A percentile compares a stretch with the other conserved stretches of the same genome.
Conservation (phyloP, 1,140 invertebrate genomes). For the Ips typographus region DNA sequence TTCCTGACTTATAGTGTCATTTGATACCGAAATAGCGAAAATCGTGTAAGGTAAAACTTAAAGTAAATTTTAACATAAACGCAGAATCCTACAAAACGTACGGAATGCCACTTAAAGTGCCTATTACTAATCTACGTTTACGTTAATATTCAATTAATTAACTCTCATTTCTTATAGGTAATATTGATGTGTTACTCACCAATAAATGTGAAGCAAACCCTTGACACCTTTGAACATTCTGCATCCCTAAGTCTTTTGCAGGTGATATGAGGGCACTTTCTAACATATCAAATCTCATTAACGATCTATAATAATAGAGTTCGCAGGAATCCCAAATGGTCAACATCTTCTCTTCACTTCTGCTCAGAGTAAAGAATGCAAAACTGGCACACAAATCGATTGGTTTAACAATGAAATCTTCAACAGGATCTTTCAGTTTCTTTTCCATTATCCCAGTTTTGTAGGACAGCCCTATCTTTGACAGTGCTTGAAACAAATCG, state of each 20-base stretch:
- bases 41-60: too few species aligned
- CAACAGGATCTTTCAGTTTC: constrained; percentile 49
- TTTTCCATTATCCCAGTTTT: constrained; percentile 66
- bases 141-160: too few species aligned
- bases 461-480: constrained; percentile 73
- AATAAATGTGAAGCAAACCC: constrained; percentile 68
- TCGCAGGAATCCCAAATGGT: constrained; percentile 73
- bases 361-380: constrained; percentile 51
- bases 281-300: constrained; percentile 69
- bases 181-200: constrained; percentile 48
- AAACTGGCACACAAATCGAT: constrained; percentile 61
- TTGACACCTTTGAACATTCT: constrained; percentile 79
- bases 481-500: constrained; percentile 79
- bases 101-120: too few species aligned
- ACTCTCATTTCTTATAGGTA: too few species aligned
- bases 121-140: too few species aligned
- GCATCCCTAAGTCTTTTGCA: constrained; percentile 75
- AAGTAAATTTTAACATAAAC: too few species aligned
- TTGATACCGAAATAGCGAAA: too few species aligned
- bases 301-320: constrained; percentile 72
- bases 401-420: constrained; percentile 60
- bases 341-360: constrained; percentile 58
- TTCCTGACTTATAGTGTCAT: too few species aligned
- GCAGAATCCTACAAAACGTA: too few species aligned
- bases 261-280: constrained; percentile 64